Base-by-base conservation (phyloP, 2,888 invertebrate species). In the Gasteruption jaculator region DNA sequence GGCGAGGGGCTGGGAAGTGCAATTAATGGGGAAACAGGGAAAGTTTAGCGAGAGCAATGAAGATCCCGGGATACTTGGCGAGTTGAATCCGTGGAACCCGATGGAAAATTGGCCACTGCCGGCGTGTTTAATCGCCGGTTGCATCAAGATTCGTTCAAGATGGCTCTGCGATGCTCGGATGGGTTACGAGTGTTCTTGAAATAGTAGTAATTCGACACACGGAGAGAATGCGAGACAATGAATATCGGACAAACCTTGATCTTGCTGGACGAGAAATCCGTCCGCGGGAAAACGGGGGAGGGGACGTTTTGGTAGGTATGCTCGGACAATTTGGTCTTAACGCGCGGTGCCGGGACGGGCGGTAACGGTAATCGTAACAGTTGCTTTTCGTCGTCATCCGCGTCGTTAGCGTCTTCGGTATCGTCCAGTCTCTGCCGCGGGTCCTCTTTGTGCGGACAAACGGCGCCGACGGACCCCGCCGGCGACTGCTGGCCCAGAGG, bases 221-320 rank as follows among this genome's bases (percentile, higher is more conserved):
- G n/a, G n/a, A n/a, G n/a, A n/a, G n/a, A n/a, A n/a, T n/a, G n/a
- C n/a, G n/a, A 46, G 42, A 49, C 51, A 41, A 60, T 49, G 50
- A 59, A 48, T 54, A 45, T 47, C 47, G 43, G 56, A 68, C 67
- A 61, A 65, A 67, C 67, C 68, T 66, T 60, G 45, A 53, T 46
- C 41, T 53, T 54, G 45, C 52, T 47, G 39, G 53, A 35, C 48
- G 55, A 46, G 39, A 43, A 48, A 46, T 57, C 58, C 54, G 54
- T 57, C 58, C 56, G 46, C 41, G 74, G 73, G 55, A 68, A 73
- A 53, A 73, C 68, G 38, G 75, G 73, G 41, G 72, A 62, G 36
- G 76, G 76, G 43, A 77, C 73, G 56, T 77, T 76, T 64, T 76
- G 76, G 54, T 77, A 76, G 22, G 73, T 74, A 54, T 76, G 76